phyloP scores from a whole-genome alignment of 2,888 invertebrate species.

The Bimastos eiseni region DNA sequence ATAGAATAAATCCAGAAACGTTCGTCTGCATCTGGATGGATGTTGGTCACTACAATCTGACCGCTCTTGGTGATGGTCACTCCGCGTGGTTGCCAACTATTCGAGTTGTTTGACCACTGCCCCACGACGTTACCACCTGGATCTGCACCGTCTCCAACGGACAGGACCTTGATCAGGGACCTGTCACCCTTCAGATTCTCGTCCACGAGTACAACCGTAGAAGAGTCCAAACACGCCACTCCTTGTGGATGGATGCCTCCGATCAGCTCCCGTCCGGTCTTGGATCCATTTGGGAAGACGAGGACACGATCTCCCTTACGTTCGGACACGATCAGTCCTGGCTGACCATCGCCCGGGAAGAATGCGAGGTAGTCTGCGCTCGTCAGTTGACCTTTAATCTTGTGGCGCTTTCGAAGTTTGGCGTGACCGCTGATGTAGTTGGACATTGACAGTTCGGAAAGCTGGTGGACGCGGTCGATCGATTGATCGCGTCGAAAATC shows the following conservation, averaged over 20 bases:
- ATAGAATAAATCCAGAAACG: constrained; percentile 36
- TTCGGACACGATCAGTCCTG: constrained; percentile 33
- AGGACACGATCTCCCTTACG: constrained; percentile 7
- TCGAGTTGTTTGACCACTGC: constrained; percentile 20
- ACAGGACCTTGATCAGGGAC: constrained; percentile 7
- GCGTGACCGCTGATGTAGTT: constrained; percentile 18
- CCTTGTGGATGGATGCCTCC: constrained; percentile 30
- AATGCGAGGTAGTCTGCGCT: constrained; percentile 29
- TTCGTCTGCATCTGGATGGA: constrained; percentile 22
- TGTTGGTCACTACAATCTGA: constrained; percentile 37
- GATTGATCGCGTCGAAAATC: neutral
- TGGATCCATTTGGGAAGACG: constrained; percentile 19
- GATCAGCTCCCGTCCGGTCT: constrained; percentile 18
- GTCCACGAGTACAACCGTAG: constrained; percentile 17
- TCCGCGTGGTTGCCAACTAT: constrained; percentile 36
- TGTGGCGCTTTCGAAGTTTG: constrained; percentile 24
- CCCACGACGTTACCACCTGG: neutral
- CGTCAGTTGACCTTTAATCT: constrained; percentile 31
- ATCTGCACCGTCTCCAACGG: neutral
- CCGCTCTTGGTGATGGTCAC: constrained; percentile 39
- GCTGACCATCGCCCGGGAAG: constrained; percentile 23
- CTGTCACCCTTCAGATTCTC: constrained; percentile 1
- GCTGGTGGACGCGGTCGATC: constrained; percentile 17
- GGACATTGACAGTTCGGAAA: constrained; percentile 31
- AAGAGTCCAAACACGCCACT: constrained; percentile 26